Percentiles rank a stretch among this genome's conserved stretches.
phyloP scores from a whole-genome alignment of 2,888 invertebrate genomes.

The Bimastos eiseni region DNA sequence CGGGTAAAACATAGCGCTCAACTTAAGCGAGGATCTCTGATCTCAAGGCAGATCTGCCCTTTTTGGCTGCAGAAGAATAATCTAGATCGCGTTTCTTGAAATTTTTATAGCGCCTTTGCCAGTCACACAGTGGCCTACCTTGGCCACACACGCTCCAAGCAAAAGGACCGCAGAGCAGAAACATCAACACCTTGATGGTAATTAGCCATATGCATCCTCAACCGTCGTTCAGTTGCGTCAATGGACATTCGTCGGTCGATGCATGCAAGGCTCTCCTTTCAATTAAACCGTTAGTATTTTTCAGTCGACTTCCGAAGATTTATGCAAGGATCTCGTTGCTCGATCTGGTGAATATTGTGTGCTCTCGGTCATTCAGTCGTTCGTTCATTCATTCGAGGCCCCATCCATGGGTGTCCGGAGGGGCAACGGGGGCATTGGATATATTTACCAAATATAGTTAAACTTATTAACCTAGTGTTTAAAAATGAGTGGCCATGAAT shows the following conservation, averaged over 20 bases:
- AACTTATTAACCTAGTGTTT: no score
- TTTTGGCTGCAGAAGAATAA: not conserved
- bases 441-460: no score
- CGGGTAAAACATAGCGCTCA: not conserved
- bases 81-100: not conserved
- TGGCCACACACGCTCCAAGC: not conserved
- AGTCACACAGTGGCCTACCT: not conserved
- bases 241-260: not conserved
- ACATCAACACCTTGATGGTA: not conserved
- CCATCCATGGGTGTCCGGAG: not conserved
- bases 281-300: not conserved
- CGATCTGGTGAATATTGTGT: not conserved
- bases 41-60: no score
- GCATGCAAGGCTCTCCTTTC: not conserved
- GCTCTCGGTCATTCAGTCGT: not conserved
- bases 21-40: not conserved
- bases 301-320: not conserved
- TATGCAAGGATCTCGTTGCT: not conserved
- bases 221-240: not conserved
- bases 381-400: not conserved
- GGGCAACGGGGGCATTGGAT: no score
- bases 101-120: not conserved
- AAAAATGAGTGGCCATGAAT: no score
- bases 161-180: not conserved
- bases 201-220: not conserved